Base-by-base conservation (phyloP, 2,888 invertebrate species). In the Ophonus ardosiacus region DNA sequence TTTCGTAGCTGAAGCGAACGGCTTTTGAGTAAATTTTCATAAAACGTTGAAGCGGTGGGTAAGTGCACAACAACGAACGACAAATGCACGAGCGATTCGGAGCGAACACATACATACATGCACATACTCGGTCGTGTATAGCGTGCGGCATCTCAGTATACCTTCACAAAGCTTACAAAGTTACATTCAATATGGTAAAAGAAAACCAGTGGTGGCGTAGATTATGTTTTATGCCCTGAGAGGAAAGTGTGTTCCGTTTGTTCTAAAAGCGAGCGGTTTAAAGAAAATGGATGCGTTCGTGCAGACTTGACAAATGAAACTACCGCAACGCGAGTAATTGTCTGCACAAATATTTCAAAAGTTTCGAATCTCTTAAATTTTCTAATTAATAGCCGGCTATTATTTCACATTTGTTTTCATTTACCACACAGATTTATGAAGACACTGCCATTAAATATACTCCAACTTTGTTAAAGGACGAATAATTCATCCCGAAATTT, bases 101-200 rank as follows among this genome's bases (percentile, higher is more conserved):
- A n/a, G n/a, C n/a, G n/a, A n/a, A n/a, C n/a, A 61, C 61, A 61
- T 8, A 18, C 61, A 63, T 5, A 61, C 17, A 61, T 10, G 7
- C 8, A 61, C 43, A 10, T 13, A 13, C 2, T 2, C 13, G 7
- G 5, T 0, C 15, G 17, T 10, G 17, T 0, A 15, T 5, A 7
- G 61, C 15, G 18, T 10, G 15, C 18, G 15, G 7, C 24, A 24
- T 24, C 13, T 17, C 63, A 63, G 13, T 63, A 63, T 63, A 21
- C n/a, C n/a, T n/a, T n/a, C 6, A 38, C 68, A 68, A 24, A 65
- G 65, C 38, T 38, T 65, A 65, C 65, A 65, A 68, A 68, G 68
- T 68, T 68, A 68, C 38, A 68, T 68, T 68, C 68, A 68, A 68
- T 68, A 68, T 68, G 68, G 68, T 68, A 38, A 68, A 68, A 68